Evolutionary conservation across 2,797 vertebrate genomes (phyloP), one percentile per base, ranked within the genome.

Genomic region (Argentina silus): DNA sequence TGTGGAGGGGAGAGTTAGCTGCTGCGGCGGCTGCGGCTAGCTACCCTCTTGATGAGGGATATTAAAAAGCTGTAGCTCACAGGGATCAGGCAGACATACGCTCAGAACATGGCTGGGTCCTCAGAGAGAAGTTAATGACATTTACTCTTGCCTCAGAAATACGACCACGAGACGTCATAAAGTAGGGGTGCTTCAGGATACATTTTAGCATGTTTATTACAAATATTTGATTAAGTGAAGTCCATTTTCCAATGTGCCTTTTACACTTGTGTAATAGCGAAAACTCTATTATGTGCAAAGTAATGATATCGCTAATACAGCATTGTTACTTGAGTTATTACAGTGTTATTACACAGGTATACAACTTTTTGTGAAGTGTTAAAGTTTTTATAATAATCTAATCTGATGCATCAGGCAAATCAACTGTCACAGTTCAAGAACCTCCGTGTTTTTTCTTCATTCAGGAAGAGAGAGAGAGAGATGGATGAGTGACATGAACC

Each of bases 1-100:
- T 72, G 27, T 48, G 73, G 65, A 12, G 61, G 8, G 17, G 55
- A 57, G 14, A 15, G 72, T 59, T 21, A 56, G 43, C 55, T 19
- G 55, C 55, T 21, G 55, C 15, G 53, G 5, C 53, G n/a, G 15
- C 53, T 19, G 53, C n/a, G 1, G 55, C 55, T 36, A 36, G 27
- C 27, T 36, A 36, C 2, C 27, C 27, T 57, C 55, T 21, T 15
- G 14, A 53, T 57, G 55, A 8, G 17, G n/a, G 17, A 8, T 19
- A 53, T 53, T 53, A 7, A 53, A 53, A 53, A 36, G 27, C 27
- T 36, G 27, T 36, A 36, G 27, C 27, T 36, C 15, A 2, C 51
- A 8, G 51, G 15, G 15, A 53, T 15, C 6, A 53, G 51, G 17
- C 51, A 53, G 15, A 17, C 51, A n/a, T 53, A n/a, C 50, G 6